Evolutionary conservation across 2,113 vertebrate genomes (phyloP), one percentile per base, ranked within the genome.

Genomic region (Chionomys nivalis): DNA sequence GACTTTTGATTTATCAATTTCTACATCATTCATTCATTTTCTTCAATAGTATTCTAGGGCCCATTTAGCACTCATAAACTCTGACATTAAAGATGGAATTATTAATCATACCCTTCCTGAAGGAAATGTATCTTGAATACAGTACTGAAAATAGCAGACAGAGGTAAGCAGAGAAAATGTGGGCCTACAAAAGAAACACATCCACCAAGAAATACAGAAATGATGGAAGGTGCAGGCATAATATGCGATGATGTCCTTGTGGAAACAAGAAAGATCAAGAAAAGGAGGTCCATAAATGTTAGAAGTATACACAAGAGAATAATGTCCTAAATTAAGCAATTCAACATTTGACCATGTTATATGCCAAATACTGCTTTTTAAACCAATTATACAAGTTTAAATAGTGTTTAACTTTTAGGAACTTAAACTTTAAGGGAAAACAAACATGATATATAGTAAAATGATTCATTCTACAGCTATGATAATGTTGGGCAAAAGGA

Each of bases 331-430:
- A 55, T 65, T 44, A 96, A 52, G 33, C 55, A 87, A 70, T 49
- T 66, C 55, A 63, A n/a, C 14, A 36, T n/a, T 44, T 14, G 89
- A 87, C 31, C 92, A 44, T 87, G 63, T n/a, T 44, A 44, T 47
- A 95, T 42, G 68, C 24, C 68, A 39, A 92, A 93, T 49, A 75
- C 31, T 91, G 12, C 66, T 58, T 23, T 86, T 68, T 88, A 13
- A 28, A 47, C 7, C 78, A 86, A 28, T 58, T 36, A 55, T 39
- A 91, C 17, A 85, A 28, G 39, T 13, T 28, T 70, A 82, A 92
- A 90, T 14, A 89, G 49, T 88, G 76, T 47, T 72, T 87, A 77
- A 3, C 14, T 83, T 93, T 82, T 87, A 92, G 73, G 61, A 93
- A 88, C 31, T 42, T 93, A 42, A 1, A 75, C 13, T 96, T 91